A percentile compares a stretch with the other conserved stretches of the same genome.
Conservation (phyloP, 2,888 invertebrate species). For the Lithodes maja region DNA sequence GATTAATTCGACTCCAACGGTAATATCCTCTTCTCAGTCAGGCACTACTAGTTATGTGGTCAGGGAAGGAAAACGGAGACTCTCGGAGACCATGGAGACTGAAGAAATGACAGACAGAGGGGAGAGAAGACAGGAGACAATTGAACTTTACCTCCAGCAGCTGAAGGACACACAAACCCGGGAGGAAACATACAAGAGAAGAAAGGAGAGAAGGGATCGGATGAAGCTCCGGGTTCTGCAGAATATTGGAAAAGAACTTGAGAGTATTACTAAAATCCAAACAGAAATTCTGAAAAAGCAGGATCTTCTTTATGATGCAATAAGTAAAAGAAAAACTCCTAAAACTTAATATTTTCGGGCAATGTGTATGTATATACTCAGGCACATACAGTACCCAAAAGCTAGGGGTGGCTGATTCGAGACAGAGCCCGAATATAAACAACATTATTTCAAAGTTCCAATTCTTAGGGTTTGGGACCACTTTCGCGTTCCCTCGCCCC, state of each 20-base stretch:
- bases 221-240: constrained; percentile 39
- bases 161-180: constrained; percentile 24
- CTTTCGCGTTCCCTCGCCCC: too few species aligned
- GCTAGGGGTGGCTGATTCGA: too few species aligned
- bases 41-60: background rate
- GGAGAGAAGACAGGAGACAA: constrained; percentile 26
- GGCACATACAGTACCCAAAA: too few species aligned
- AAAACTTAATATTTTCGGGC: background rate
- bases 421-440: too few species aligned
- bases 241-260: constrained; percentile 42
- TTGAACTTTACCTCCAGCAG: constrained; percentile 45
- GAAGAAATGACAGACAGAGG: constrained; percentile 28
- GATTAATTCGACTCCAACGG: background rate
- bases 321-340: constrained; percentile 7
- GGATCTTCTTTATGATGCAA: constrained; percentile 28
- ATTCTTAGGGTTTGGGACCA: too few species aligned
- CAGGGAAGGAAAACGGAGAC: constrained; percentile 25
- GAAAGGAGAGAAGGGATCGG: constrained; percentile 46
- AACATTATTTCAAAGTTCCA: too few species aligned
- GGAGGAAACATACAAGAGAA: constrained; percentile 34
- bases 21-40: background rate
- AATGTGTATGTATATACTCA: too few species aligned
- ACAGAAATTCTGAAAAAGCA: constrained; percentile 39
- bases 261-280: constrained; percentile 40
- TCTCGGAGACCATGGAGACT: background rate